Conservation (phyloP, 2,888 invertebrate species). For the Tetragonula carbonaria region DNA sequence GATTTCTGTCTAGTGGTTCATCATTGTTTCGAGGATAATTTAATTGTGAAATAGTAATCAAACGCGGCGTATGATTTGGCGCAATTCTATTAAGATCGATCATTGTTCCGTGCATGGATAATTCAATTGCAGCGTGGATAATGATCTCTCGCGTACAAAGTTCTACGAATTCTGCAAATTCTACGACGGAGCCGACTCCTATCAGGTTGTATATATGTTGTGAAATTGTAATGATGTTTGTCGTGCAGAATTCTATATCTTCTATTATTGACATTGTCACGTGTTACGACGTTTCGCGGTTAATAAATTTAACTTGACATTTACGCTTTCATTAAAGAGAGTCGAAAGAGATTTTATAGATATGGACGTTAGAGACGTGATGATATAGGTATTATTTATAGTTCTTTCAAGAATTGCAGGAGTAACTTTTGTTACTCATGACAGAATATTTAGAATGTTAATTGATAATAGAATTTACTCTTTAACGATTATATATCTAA, state of each 20-base stretch:
- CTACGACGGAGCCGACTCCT: no score
- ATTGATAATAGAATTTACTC: no score
- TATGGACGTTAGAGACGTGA: no score
- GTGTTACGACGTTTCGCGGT: no score
- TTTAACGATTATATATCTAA: no score
- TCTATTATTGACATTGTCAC: neutral
- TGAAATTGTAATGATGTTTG: neutral
- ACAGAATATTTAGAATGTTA: no score
- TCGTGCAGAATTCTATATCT: neutral
- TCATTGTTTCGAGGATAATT: conserved; percentile 12
- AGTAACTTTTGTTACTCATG: no score
- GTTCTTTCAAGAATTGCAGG: no score
- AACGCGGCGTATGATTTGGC: neutral
- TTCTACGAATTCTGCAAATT: conserved; percentile 5
- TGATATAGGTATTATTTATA: no score
- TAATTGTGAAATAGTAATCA: conserved; percentile 16
- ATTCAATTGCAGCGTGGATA: neutral
- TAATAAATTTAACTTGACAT: neutral
- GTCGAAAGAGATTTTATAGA: neutral
- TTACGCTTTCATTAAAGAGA: neutral
- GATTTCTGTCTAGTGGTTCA: neutral
- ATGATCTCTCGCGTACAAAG: neutral
- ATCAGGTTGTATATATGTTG: neutral
- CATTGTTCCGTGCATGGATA: neutral
- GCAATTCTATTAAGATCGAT: conserved; percentile 19